Conservation (phyloP, 2,797 vertebrate genomes). For the Neosalanx taihuensis region DNA sequence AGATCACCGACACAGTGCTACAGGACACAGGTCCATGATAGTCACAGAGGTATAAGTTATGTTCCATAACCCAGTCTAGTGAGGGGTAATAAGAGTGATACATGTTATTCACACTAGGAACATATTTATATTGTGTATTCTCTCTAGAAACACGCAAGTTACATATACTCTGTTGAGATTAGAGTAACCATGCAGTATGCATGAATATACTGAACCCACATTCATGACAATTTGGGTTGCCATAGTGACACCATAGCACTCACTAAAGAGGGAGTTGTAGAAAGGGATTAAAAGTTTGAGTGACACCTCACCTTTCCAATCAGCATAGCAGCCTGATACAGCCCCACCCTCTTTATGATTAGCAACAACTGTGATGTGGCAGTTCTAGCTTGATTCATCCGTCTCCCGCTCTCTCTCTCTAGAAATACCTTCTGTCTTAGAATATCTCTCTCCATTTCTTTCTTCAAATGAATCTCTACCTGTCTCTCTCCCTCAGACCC, state of each 20-base stretch:
- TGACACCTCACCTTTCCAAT: not conserved
- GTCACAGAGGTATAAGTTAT: too few relatives aligned
- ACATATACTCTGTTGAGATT: constrained; percentile 3
- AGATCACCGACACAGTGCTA: too few relatives aligned
- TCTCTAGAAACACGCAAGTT: too few relatives aligned
- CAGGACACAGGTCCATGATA: too few relatives aligned
- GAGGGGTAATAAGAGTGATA: too few relatives aligned
- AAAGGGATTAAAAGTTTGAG: not conserved
- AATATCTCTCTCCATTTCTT: constrained; percentile 1
- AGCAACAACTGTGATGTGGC: too few relatives aligned
- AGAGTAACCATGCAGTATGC: constrained; percentile 15
- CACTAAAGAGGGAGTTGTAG: not conserved
- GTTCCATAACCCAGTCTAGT: too few relatives aligned
- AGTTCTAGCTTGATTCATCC: not conserved
- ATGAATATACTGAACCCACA: not conserved
- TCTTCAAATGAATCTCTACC: not conserved
- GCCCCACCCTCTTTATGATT: too few relatives aligned
- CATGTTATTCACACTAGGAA: too few relatives aligned
- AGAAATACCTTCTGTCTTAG: not conserved
- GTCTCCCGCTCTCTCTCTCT: not conserved
- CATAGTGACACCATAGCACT: not conserved
- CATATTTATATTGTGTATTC: too few relatives aligned
- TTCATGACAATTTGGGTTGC: not conserved
- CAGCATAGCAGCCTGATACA: not conserved
- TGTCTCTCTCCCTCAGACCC: not conserved